phyloP scores from a whole-genome alignment of 2,113 vertebrate genomes.

The Marmota monax region DNA sequence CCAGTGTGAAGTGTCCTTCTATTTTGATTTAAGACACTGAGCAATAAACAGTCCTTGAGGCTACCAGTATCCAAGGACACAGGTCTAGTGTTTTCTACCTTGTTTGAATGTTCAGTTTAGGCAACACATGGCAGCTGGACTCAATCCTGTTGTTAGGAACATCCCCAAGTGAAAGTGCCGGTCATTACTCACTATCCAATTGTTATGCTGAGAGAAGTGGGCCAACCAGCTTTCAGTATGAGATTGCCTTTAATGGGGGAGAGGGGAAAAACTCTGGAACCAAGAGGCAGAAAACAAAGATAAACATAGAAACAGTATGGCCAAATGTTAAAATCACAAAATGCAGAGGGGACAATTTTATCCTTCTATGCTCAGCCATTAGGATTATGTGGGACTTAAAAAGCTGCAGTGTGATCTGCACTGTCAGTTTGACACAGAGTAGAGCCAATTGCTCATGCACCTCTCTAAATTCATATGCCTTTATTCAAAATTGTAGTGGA shows the following conservation, averaged over 20 bases:
- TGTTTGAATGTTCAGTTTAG: constrained; percentile 85
- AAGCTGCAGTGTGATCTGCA: constrained; percentile 48
- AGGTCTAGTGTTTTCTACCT: constrained; percentile 81
- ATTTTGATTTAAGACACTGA: constrained; percentile 84
- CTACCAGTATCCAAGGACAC: constrained; percentile 84
- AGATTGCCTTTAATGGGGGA: constrained; percentile 81
- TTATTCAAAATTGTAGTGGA: constrained; percentile 6
- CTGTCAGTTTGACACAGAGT: not conserved
- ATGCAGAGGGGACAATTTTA: constrained; percentile 73
- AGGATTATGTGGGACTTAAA: constrained; percentile 66
- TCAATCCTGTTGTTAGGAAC: constrained; percentile 74
- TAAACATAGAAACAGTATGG: constrained; percentile 83
- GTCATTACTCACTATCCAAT: constrained; percentile 80
- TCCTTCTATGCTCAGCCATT: constrained; percentile 60
- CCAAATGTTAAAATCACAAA: constrained; percentile 77
- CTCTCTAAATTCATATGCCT: not conserved
- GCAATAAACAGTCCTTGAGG: constrained; percentile 81
- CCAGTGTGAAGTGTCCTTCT: constrained; percentile 79
- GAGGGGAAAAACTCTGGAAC: constrained; percentile 69
- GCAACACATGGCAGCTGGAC: constrained; percentile 82
- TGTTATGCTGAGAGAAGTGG: constrained; percentile 73
- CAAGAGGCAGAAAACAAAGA: constrained; percentile 79
- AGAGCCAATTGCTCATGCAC: not conserved
- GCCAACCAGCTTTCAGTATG: constrained; percentile 76
- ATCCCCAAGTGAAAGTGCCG: constrained; percentile 77